phyloP scores from a whole-genome alignment of 2,888 invertebrate genomes.

The Lagria hirta region DNA sequence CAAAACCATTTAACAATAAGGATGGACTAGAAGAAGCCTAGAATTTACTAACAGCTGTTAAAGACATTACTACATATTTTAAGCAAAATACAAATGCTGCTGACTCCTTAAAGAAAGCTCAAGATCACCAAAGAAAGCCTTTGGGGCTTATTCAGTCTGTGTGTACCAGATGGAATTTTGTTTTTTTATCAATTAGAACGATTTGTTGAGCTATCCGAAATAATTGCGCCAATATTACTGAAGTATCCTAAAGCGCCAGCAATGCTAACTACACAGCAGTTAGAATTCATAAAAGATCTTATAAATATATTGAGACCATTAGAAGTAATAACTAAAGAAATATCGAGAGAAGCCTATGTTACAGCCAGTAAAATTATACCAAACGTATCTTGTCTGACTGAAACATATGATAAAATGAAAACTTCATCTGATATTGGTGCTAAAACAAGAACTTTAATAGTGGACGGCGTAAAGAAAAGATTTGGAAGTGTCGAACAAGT shows the following conservation, averaged over 20 bases:
- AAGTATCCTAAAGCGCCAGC: slow-evolving; percentile 37
- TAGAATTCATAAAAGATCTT: slow-evolving; percentile 34
- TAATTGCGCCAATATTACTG: slow-evolving; percentile 37
- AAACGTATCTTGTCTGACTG: slow-evolving; percentile 34
- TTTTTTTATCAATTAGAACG: slow-evolving; percentile 39
- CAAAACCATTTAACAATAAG: slow-evolving; percentile 1
- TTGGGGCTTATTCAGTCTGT: slow-evolving; percentile 33
- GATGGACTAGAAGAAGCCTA: neutral
- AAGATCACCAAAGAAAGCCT: no score
- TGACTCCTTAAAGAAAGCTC: neutral
- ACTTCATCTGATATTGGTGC: neutral
- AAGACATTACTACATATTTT: neutral
- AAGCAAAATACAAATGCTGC: neutral
- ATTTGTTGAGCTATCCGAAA: slow-evolving; percentile 38
- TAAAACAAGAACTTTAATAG: neutral
- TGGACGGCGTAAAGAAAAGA: slow-evolving; percentile 11
- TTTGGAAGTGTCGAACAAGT: slow-evolving; percentile 15
- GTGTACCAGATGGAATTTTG: no score
- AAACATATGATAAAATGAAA: slow-evolving; percentile 27
- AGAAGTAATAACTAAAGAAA: slow-evolving; percentile 42
- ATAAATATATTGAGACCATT: slow-evolving; percentile 35
- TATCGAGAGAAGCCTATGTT: slow-evolving; percentile 39
- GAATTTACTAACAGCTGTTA: neutral
- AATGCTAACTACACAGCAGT: slow-evolving; percentile 37
- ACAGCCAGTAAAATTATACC: slow-evolving; percentile 41